Evolutionary conservation across 2,888 invertebrate species (phyloP).

Genomic region (Lampropteryx suffumata): DNA sequence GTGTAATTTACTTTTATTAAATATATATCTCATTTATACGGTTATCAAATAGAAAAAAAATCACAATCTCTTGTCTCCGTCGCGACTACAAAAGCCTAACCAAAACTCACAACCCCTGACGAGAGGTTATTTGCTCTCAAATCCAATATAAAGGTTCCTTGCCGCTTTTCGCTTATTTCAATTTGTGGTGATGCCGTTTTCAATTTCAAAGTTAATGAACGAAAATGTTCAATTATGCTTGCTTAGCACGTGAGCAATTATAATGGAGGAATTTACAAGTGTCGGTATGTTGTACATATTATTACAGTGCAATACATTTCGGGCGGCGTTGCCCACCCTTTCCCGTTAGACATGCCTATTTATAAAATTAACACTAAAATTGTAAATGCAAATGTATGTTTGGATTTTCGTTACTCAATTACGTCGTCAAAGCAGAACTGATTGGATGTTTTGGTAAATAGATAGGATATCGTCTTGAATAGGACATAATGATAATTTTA

Average conservation of each 20-base stretch:
- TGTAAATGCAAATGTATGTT: too few species aligned
- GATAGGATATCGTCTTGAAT: too few species aligned
- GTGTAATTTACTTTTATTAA: too few species aligned
- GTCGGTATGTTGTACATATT: too few species aligned
- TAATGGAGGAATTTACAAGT: conserved; percentile 5
- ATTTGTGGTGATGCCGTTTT: conserved; percentile 12
- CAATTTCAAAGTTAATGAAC: conserved; percentile 20
- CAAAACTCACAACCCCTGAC: conserved; percentile 13
- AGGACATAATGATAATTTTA: too few species aligned
- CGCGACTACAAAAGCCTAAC: conserved; percentile 1
- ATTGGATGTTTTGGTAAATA: too few species aligned
- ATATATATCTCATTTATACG: background rate
- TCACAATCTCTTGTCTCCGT: conserved; percentile 3
- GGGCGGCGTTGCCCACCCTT: too few species aligned
- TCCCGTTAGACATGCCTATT: too few species aligned
- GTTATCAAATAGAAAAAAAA: background rate
- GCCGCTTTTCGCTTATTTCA: conserved; percentile 13
- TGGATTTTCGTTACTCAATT: too few species aligned
- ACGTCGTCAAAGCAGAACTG: too few species aligned
- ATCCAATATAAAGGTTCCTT: conserved; percentile 11
- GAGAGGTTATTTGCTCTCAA: conserved; percentile 13
- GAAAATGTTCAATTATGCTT: conserved; percentile 7
- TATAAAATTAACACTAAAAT: too few species aligned
- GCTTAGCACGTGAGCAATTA: conserved; percentile 1
- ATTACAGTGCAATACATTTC: too few species aligned